Evolutionary conservation across 2,113 vertebrate species (phyloP).

Genomic region (Erpornis zantholeuca): DNA sequence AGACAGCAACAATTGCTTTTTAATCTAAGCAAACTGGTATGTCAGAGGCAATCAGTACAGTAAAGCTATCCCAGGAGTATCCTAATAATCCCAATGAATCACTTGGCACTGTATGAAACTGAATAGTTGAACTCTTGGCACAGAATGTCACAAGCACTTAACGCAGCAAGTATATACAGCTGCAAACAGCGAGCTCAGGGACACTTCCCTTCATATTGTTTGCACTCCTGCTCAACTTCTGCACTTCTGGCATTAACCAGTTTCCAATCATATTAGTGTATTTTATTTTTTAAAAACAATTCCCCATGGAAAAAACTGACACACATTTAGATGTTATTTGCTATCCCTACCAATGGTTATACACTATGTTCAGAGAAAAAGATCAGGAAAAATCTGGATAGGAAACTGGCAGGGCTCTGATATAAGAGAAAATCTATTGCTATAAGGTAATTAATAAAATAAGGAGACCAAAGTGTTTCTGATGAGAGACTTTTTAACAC

Average conservation of each 20-base stretch:
- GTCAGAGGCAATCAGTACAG: slow-evolving; percentile 73
- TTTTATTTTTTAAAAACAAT: background rate
- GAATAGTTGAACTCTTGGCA: slow-evolving; percentile 68
- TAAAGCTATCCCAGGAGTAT: slow-evolving; percentile 71
- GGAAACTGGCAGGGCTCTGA: background rate
- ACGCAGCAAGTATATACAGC: slow-evolving; percentile 10
- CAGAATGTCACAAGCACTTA: slow-evolving; percentile 72
- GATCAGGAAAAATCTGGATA: background rate
- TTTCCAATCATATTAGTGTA: background rate
- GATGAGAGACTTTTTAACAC: background rate
- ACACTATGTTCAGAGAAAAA: background rate
- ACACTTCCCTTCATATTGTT: background rate
- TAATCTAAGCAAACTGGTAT: slow-evolving; percentile 81
- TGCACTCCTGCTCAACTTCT: background rate
- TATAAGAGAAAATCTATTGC: background rate
- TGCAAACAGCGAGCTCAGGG: slow-evolving; percentile 2
- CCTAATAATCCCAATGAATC: slow-evolving; percentile 76
- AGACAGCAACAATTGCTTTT: slow-evolving; percentile 79
- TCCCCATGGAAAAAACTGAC: background rate
- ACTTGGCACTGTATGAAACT: slow-evolving; percentile 57
- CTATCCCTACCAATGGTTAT: background rate
- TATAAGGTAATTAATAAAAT: background rate
- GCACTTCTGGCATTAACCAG: background rate
- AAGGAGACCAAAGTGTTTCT: background rate
- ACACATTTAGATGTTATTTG: background rate